phyloP scores from a whole-genome alignment of 1,140 invertebrate genomes.

The Diachasma alloeum region DNA sequence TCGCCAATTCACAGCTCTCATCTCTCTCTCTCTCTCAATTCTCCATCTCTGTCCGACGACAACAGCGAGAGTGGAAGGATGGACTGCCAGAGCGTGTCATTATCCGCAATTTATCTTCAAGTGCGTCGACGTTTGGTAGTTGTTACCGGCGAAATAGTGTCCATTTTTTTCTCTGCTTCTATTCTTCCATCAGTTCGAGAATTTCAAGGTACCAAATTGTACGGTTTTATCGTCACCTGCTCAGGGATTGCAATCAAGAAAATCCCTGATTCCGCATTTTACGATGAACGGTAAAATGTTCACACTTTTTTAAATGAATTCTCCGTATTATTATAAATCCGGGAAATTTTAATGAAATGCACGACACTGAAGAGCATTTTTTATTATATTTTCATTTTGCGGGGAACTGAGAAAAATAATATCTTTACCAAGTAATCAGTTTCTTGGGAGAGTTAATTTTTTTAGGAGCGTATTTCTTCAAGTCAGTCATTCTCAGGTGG shows the following conservation, averaged over 20 bases:
- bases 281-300: neutral
- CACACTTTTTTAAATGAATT: too few species aligned
- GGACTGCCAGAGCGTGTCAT: neutral
- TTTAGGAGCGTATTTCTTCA: too few species aligned
- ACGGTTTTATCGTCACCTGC: neutral
- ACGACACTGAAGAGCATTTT: too few species aligned
- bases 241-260: neutral
- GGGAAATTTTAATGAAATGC: too few species aligned
- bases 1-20: neutral
- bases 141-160: neutral
- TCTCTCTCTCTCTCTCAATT: neutral
- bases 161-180: neutral
- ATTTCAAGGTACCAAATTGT: too few species aligned
- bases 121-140: neutral
- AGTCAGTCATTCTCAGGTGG: too few species aligned
- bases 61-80: neutral
- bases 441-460: too few species aligned
- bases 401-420: too few species aligned
- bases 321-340: too few species aligned
- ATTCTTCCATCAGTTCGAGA: neutral
- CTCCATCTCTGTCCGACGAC: neutral
- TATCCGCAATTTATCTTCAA: neutral
- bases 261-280: neutral
- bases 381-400: too few species aligned
- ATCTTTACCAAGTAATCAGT: too few species aligned